Evolutionary conservation across 2,113 vertebrate species (phyloP).

Genomic region (Arothron firmamentum): DNA sequence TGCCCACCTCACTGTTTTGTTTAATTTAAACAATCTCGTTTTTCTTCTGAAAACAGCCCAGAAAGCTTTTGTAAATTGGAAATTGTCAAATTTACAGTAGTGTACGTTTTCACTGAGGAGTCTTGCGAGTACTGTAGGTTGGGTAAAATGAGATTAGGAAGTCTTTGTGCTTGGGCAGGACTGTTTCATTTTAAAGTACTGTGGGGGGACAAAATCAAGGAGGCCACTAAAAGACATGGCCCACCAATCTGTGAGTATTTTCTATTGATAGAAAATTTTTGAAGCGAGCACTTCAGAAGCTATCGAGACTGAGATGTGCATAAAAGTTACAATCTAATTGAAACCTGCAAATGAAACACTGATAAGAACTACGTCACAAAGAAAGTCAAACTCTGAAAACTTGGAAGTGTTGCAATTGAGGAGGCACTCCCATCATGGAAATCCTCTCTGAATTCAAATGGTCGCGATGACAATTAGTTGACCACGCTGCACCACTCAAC

Average conservation of each 20-base stretch:
- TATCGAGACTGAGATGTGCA: not conserved
- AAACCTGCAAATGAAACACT: not conserved
- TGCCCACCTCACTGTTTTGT: constrained; percentile 5
- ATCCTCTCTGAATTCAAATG: constrained; percentile 48
- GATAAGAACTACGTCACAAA: not conserved
- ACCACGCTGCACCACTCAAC: constrained; percentile 31
- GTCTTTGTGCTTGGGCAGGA: not conserved
- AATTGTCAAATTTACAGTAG: constrained; percentile 33
- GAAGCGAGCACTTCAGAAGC: not conserved
- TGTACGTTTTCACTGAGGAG: not conserved
- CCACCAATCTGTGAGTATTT: not conserved
- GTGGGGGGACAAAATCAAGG: constrained; percentile 1
- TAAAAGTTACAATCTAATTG: not conserved
- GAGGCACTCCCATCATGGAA: constrained; percentile 34
- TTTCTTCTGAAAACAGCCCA: constrained; percentile 16
- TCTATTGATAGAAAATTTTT: not conserved
- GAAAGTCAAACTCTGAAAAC: constrained; percentile 15
- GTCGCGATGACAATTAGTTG: constrained; percentile 61
- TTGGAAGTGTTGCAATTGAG: constrained; percentile 14
- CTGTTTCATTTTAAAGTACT: not conserved
- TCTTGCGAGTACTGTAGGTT: too few relatives aligned
- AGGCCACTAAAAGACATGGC: not conserved
- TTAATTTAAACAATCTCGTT: constrained; percentile 4
- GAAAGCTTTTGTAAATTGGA: constrained; percentile 21
- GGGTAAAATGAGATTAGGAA: constrained; percentile 13